Evolutionary conservation across 2,888 invertebrate species (phyloP), one percentile per base, ranked within the genome.

Genomic region (Drosophila anomelani): DNA sequence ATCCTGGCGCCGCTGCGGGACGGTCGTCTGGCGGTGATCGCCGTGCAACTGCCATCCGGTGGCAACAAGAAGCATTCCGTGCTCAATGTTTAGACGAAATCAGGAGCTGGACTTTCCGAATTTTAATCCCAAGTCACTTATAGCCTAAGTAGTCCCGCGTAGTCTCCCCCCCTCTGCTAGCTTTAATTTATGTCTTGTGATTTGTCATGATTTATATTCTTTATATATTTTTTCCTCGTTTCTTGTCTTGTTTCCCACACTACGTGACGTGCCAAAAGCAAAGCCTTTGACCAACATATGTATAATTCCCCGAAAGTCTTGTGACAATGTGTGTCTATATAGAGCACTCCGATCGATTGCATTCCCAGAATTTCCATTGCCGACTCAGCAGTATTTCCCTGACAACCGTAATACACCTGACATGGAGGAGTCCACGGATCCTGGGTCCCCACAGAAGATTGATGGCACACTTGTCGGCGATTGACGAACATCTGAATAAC

Each of bases 1-100:
- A 92, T 95, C 58, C 89, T 95, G 72, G 94, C 93, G 1, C 94
- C 94, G 1, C 90, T 95, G 17, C 91, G 93, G 2, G 95, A 95
- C 84, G 95, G 95, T 5, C 93, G 93, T 49, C 84, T 94, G 47
- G 93, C 93, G n/a, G 93, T 94, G 44, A 92, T 94, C 51, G 93
- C 93, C 59, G 92, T 93, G 6, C 92, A 93, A 58, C 77, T 92
- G 73, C 92, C 93, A 5, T 76, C 80, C 39, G 80, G 79, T 23
- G 85, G 83, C 79, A 84, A 75, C 72, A 92, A 92, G 61, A 93
- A 92, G 77, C 92, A 93, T 91, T 91, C 91, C 80, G 92, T 92
- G 68, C 89, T 93, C 62, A 92, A 90, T 80, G 92, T 93, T 55
- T 93, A 91, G 44, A 38, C 34, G 23, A 26, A 32, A 26, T 36